Base-by-base conservation (phyloP, 1,140 invertebrate genomes). In the Mactra quadrangularis region DNA sequence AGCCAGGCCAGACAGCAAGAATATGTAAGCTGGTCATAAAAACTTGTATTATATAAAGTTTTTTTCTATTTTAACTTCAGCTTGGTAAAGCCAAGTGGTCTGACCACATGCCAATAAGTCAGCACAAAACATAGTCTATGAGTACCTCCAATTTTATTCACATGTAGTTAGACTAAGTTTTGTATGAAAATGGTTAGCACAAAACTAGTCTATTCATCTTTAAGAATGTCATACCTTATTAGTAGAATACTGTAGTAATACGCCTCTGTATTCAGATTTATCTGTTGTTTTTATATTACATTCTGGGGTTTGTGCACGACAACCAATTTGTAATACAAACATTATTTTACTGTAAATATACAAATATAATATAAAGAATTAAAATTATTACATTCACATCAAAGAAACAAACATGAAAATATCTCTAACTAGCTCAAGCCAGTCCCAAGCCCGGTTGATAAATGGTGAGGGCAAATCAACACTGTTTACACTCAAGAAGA, bases 311-410 rank as follows among this genome's bases (percentile, higher is more conserved):
- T 93, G 91, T 64, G 91, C 90, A 29, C 87, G 85, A 71, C 91
- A 93, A 17, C 93, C 93, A 75, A 94, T 94, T 81, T 93, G 91
- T 35, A 94, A 79, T n/a, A 94, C 93, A 90, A 94, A 94, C 87
- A 93, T 93, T 68, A 94, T 86, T 84, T 94, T 93, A 53, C 93
- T 93, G 87, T 3, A 88, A 87, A 70, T 74, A 66, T 62, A n/a
- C n/a, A n/a, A n/a, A n/a, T n/a, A n/a, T n/a, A n/a, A n/a, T n/a
- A n/a, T n/a, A n/a, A n/a, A n/a, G n/a, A n/a, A n/a, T n/a, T n/a
- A n/a, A n/a, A n/a, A n/a, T n/a, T n/a, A n/a, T n/a, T n/a, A n/a
- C n/a, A n/a, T n/a, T n/a, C n/a, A n/a, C n/a, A n/a, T n/a, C n/a
- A n/a, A n/a, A n/a, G n/a, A n/a, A n/a, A n/a, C n/a, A n/a, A n/a